Percentiles rank a stretch among this genome's conserved stretches.
Conservation (phyloP, 2,113 vertebrate genomes). For the Pseudorectes ferrugineus region DNA sequence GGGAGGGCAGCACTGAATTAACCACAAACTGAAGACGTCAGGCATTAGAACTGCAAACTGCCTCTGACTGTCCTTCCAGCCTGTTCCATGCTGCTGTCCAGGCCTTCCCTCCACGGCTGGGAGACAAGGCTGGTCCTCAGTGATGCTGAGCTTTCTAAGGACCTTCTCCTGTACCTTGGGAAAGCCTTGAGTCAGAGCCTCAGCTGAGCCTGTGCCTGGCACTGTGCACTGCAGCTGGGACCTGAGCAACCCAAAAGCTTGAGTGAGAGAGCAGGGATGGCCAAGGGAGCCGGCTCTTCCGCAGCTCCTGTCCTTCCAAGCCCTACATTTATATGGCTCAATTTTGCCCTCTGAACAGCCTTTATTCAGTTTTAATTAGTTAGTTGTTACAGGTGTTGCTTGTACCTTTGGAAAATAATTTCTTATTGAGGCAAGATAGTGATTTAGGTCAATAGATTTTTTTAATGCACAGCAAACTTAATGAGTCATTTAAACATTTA, state of each 20-base stretch:
- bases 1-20: neutral
- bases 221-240: neutral
- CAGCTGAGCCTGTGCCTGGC: neutral
- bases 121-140: neutral
- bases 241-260: neutral
- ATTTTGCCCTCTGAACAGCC: neutral
- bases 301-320: neutral
- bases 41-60: neutral
- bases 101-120: fast-evolving
- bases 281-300: neutral
- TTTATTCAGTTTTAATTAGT: neutral
- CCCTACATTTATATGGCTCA: neutral
- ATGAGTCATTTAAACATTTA: neutral
- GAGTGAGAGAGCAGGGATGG: neutral
- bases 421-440: neutral
- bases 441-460: neutral
- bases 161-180: neutral
- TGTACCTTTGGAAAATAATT: neutral
- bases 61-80: neutral
- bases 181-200: neutral
- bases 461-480: neutral
- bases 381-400: neutral
- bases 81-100: neutral
- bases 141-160: neutral
- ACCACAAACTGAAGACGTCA: neutral